phyloP scores from a whole-genome alignment of 2,113 vertebrate species.

The Daphoenositta chrysoptera region DNA sequence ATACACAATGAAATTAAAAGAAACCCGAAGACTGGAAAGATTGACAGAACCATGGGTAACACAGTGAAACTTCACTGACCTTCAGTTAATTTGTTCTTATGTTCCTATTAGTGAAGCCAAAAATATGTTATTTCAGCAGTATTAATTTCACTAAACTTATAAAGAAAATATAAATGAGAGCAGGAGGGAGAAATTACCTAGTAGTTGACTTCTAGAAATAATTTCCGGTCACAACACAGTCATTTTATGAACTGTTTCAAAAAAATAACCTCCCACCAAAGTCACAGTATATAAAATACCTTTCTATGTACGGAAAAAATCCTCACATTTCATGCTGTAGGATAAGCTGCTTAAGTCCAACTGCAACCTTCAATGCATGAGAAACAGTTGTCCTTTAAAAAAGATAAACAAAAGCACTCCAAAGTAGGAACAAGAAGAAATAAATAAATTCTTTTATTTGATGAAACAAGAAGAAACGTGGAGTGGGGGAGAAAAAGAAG shows the following conservation, averaged over 20 bases:
- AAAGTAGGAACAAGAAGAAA: neutral
- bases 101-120: conserved; percentile 5
- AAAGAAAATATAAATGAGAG: conserved; percentile 14
- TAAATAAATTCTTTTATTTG: neutral
- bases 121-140: neutral
- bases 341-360: neutral
- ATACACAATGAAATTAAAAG: neutral
- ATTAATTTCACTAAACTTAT: conserved; percentile 30
- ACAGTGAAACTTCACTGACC: neutral
- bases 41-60: neutral
- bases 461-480: neutral
- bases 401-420: neutral
- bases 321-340: neutral
- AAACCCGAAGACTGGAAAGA: neutral
- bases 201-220: conserved; percentile 34
- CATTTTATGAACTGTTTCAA: conserved; percentile 40
- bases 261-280: conserved; percentile 1
- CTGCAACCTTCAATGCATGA: neutral
- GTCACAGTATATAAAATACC: conserved; percentile 12
- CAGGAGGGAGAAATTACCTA: neutral
- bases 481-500: neutral
- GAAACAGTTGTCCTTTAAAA: neutral
- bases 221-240: conserved; percentile 34
- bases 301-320: conserved; percentile 13
- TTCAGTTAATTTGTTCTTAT: conserved; percentile 38